Evolutionary conservation across 2,113 vertebrate species (phyloP).

Genomic region (Eudyptes chrysolophus): DNA sequence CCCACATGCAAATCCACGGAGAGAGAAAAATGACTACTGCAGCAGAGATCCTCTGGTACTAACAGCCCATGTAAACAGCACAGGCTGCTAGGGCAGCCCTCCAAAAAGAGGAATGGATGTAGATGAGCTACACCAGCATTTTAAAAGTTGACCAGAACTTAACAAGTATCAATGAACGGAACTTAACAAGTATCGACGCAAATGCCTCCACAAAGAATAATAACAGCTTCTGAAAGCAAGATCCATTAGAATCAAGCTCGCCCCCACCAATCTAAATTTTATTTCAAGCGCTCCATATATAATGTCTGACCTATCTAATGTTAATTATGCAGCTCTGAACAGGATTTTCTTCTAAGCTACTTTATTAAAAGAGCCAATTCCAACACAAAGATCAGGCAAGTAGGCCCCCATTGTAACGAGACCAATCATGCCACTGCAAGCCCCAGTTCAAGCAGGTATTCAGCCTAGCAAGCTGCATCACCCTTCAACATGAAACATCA

Average conservation of each 20-base stretch:
- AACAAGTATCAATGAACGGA: neutral
- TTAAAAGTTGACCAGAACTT: neutral
- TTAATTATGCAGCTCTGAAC: neutral
- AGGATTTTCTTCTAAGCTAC: neutral
- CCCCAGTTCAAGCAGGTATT: neutral
- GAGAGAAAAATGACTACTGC: neutral
- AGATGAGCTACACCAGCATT: neutral
- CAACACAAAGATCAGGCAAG: neutral
- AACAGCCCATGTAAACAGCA: neutral
- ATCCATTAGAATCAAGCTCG: neutral
- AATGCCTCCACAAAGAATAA: neutral
- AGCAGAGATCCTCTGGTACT: neutral
- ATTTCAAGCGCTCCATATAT: neutral
- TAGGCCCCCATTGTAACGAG: neutral
- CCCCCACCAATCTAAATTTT: neutral
- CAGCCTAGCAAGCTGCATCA: neutral
- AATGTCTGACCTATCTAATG: neutral
- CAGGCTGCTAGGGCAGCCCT: neutral
- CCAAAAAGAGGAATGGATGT: neutral
- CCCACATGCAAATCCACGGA: fast-evolving
- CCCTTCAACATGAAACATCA: neutral
- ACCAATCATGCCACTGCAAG: neutral
- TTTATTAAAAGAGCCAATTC: neutral
- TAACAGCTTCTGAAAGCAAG: neutral
- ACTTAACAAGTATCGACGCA: neutral